Base-by-base conservation (phyloP, 1,140 invertebrate genomes). In the Drosophila nebulosa region DNA sequence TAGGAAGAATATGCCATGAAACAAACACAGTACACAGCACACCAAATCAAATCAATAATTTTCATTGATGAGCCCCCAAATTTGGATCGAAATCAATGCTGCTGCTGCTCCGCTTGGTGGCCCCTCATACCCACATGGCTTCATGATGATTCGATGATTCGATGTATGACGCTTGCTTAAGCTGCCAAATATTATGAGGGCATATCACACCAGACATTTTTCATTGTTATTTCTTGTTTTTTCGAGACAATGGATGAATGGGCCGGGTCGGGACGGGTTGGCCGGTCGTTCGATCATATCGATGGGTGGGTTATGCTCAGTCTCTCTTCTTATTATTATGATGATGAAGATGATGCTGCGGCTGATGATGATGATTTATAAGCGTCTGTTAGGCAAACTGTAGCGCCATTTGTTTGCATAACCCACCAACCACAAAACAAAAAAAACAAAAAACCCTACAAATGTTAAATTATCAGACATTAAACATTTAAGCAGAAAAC, bases 141-240 rank as follows among this genome's bases (percentile, higher is more conserved):
- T 63, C 51, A 70, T 70, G 52, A 35, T 63, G 46, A 50, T 55
- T 46, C 9, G 60, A 55, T 64, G 42, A 46, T 59, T 46, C 39
- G 55, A 59, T 69, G 22, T 21, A 52, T 62, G 46, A 52, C 27
- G 30, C 36, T 62, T 22, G 39, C 39, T 46, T 46, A 46, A 69
- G 67, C 77, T 80, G 80, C 77, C 80, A 85, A 85, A 78, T 77
- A 83, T 88, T 86, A 86, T 86, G 83, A 83, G 74, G 74, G 74
- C 74, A 78, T 78, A 74, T 78, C 71, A 68, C 74, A 78, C 71
- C 71, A 63, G 66, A 74, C 74, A 78, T 74, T 59, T 46, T 77
- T 77, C 74, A 74, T 77, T 77, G 74, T 76, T 73, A 64, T 64
- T 42, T 1, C 5, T 39, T 39, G n/a, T 39, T 4, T 39, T 4